Conservation (phyloP, 1,140 invertebrate species). For the Neelides sp. region DNA sequence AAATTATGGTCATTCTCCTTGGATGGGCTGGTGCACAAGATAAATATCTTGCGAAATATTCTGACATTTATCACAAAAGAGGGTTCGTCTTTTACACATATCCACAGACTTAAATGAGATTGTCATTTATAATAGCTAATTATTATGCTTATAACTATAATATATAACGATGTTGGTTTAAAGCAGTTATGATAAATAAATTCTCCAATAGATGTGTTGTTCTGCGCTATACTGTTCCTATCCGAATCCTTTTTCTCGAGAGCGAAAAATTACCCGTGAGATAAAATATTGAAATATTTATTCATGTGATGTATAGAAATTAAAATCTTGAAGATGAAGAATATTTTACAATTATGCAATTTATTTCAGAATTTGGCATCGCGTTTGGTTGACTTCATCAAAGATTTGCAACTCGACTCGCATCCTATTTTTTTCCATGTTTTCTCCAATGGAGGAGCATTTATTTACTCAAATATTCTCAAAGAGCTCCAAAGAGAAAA, state of each 20-base stretch:
- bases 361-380: too few relatives aligned
- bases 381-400: conserved; percentile 51
- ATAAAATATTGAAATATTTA: too few relatives aligned
- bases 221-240: conserved; percentile 55
- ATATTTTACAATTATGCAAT: too few relatives aligned
- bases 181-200: too few relatives aligned
- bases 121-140: too few relatives aligned
- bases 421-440: conserved; percentile 65
- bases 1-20: conserved; percentile 57
- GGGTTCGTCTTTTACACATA: too few relatives aligned
- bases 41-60: conserved; percentile 61
- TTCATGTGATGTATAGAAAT: too few relatives aligned
- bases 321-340: too few relatives aligned
- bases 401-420: conserved; percentile 49
- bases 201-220: conserved; percentile 53
- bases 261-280: conserved; percentile 44
- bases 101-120: too few relatives aligned
- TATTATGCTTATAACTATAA: too few relatives aligned
- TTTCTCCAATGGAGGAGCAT: conserved; percentile 65
- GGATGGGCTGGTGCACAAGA: conserved; percentile 69
- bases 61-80: conserved; percentile 53
- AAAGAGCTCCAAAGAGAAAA: conserved; percentile 42
- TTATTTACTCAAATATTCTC: conserved; percentile 52
- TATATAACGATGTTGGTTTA: too few relatives aligned
- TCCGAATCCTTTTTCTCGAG: conserved; percentile 52